Conservation (phyloP, 2,888 invertebrate genomes). For the Oscheius myriophilus region DNA sequence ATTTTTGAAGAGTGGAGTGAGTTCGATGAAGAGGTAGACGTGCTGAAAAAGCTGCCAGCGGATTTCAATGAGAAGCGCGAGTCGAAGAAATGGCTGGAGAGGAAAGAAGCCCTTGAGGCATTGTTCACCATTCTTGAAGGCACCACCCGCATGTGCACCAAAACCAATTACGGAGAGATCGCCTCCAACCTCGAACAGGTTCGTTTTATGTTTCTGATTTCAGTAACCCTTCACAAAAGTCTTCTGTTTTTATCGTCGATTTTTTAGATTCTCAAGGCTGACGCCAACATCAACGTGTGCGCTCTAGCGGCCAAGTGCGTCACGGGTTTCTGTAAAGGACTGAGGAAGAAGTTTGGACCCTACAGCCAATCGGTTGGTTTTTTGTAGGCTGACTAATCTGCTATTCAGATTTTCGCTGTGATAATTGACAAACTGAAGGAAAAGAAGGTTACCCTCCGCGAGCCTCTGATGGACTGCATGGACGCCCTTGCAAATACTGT, state of each 20-base stretch:
- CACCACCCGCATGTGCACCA: conserved; percentile 83
- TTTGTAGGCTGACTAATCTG: conserved; percentile 10
- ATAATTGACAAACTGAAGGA: conserved; percentile 96
- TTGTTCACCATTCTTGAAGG: conserved; percentile 50
- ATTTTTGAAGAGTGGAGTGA: no score
- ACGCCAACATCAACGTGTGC: conserved; percentile 91
- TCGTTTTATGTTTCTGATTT: conserved; percentile 53
- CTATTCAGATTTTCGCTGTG: conserved; percentile 72
- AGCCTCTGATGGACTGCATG: conserved; percentile 85
- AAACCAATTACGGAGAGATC: conserved; percentile 90
- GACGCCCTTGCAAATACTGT: conserved; percentile 86
- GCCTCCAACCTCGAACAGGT: conserved; percentile 88
- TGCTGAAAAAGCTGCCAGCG: conserved; percentile 89
- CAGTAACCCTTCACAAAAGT: no score
- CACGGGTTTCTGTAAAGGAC: conserved; percentile 83
- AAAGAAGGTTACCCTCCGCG: conserved; percentile 90
- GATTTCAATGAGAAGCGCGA: conserved; percentile 94
- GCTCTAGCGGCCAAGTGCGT: conserved; percentile 86
- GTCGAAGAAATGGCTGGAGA: conserved; percentile 91
- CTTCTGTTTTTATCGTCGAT: no score
- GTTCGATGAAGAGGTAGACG: conserved; percentile 88
- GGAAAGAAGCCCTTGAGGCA: conserved; percentile 88
- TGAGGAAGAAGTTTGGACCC: conserved; percentile 85
- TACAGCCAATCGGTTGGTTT: conserved; percentile 36
- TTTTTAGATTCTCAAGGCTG: conserved; percentile 85